A percentile compares a stretch with the other conserved stretches of the same genome.
phyloP scores from a whole-genome alignment of 2,113 vertebrate species.

The Tragelaphus scriptus region DNA sequence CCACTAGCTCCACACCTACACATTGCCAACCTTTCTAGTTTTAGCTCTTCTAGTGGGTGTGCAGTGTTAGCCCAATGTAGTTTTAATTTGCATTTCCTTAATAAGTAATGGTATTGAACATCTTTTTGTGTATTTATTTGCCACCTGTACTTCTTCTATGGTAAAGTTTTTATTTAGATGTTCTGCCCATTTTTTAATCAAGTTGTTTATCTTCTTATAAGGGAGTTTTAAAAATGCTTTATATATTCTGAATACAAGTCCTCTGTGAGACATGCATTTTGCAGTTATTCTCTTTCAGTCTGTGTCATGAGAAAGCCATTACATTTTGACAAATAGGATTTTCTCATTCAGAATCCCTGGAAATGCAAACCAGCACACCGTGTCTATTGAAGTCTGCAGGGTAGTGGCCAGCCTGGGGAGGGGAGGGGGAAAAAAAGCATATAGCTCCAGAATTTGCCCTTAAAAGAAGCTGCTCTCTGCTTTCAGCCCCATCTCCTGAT shows the following conservation, averaged over 20 bases:
- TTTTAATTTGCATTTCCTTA: not conserved
- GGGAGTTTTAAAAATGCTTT: not conserved
- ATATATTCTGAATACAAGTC: not conserved
- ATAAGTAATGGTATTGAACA: not conserved
- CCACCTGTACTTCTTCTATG: not conserved
- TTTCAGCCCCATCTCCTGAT: not conserved
- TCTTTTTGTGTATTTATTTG: not conserved
- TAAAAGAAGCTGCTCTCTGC: not conserved
- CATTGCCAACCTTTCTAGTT: not conserved
- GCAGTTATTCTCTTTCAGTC: not conserved
- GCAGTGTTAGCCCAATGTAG: not conserved
- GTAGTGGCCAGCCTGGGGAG: fast-evolving
- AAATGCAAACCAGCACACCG: not conserved
- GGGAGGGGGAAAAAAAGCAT: not conserved
- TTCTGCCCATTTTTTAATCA: not conserved
- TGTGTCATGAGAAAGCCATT: not conserved
- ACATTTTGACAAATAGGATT: not conserved
- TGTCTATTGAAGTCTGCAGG: not conserved
- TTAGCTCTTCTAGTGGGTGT: not conserved
- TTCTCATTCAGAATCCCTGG: not conserved
- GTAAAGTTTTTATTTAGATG: not conserved
- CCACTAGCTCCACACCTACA: not conserved
- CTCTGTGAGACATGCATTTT: not conserved
- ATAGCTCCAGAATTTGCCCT: not conserved
- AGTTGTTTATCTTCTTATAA: not conserved